These are phyloP conservation scores for Psittacula cyanocephala DNA, from an alignment of 2,113 vertebrate species.

Conservation along the genomic window DNA sequence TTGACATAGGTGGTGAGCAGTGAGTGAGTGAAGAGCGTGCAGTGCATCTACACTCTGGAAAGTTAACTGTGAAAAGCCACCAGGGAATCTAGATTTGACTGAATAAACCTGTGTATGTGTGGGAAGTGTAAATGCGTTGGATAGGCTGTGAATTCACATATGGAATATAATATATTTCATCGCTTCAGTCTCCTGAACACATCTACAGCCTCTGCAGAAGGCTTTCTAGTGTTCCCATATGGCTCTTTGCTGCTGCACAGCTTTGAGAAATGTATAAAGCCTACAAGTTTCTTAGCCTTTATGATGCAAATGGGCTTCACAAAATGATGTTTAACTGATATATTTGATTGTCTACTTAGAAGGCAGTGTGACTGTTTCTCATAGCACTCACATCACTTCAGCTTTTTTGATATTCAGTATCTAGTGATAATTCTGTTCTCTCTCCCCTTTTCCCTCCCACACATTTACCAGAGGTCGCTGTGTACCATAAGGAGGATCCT, in stretches of 20 bases:
- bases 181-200: not conserved
- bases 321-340: slow-evolving; percentile 8
- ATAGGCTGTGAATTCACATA: slow-evolving; percentile 31
- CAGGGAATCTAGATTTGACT: not conserved
- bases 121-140: slow-evolving; percentile 44
- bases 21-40: not conserved
- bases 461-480: slow-evolving; percentile 71
- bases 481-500: slow-evolving; percentile 79
- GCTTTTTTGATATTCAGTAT: not conserved
- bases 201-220: slow-evolving; percentile 27
- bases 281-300: slow-evolving; percentile 26
- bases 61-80: slow-evolving; percentile 27
- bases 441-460: not conserved
- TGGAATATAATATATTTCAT: slow-evolving; percentile 1
- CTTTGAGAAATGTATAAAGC: slow-evolving; percentile 32
- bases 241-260: slow-evolving; percentile 28
- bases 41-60: not conserved
- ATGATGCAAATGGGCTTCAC: slow-evolving; percentile 47
- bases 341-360: slow-evolving; percentile 34
- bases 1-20: not conserved
- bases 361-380: slow-evolving; percentile 2
- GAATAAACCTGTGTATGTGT: slow-evolving; percentile 24
- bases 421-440: slow-evolving; percentile 7
- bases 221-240: slow-evolving; percentile 34
- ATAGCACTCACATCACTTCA: not conserved